Base-by-base conservation (phyloP, 2,888 invertebrate species). In the Orthonevra nobilis region DNA sequence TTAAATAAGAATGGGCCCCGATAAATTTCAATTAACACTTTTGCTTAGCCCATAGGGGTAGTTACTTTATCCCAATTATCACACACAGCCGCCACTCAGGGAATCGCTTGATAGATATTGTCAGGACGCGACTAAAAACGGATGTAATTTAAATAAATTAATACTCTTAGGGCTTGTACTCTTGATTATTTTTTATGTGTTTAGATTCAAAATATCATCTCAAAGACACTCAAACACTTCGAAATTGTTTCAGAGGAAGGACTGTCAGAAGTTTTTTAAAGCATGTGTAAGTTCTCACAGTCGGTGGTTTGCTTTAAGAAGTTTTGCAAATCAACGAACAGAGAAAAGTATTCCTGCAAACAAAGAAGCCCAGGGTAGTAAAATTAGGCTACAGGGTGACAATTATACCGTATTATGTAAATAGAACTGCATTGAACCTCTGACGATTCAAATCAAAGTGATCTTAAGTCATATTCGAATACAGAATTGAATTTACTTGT, bases 11-110 rank as follows among this genome's bases (percentile, higher is more conserved):
- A 81, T 81, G 74, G 58, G 36, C 82, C 82, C 82, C 48, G 81
- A 82, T 82, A 72, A 82, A 38, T 82, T 81, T 82, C 82, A 82
- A 82, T 82, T 82, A 82, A 82, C 79, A 82, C 81, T 81, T 81
- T 63, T 72, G 64, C 74, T 60, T 66, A 66, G 44, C 58, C 61
- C 56, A 77, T 82, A 81, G 72, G 82, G 82, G 82, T 73, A 64
- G 56, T 61, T 74, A 81, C 56, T 34, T 54, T 36, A 48, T 56
- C 50, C 56, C 64, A 77, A 72, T 77, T 72, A 72, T 77, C 70
- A 70, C 77, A 70, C 77, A 50, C 70, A 60, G 54, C 48, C 52
- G 46, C 19, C 40, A 46, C 58, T 50, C 28, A 26, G 44, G 40
- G 26, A 63, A 68, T 58, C 30, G 50, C 54, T 15, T 12, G 1